Conservation (phyloP, 2,113 vertebrate species). For the Oncorhynchus masou region DNA sequence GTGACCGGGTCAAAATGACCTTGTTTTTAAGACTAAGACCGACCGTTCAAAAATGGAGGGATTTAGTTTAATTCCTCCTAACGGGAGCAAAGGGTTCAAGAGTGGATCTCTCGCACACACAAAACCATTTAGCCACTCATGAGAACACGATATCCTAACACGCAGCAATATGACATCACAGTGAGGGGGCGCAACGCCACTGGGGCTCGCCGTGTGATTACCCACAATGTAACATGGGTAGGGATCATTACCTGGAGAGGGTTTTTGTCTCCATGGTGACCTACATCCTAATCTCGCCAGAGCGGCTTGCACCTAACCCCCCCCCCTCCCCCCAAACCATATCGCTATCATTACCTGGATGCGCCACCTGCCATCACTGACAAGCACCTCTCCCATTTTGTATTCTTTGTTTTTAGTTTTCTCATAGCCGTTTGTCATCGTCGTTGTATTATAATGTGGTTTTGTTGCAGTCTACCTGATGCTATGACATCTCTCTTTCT, state of each 20-base stretch:
- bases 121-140: conserved; percentile 69
- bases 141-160: conserved; percentile 72
- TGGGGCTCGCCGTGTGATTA: conserved; percentile 80
- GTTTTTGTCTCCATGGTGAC: conserved; percentile 78
- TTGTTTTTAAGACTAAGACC: conserved; percentile 62
- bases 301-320: conserved; percentile 81
- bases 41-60: conserved; percentile 57
- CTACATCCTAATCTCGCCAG: conserved; percentile 71
- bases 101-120: conserved; percentile 50
- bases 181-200: conserved; percentile 86
- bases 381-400: conserved; percentile 42
- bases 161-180: conserved; percentile 96
- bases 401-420: conserved; percentile 58
- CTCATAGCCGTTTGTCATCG: conserved; percentile 66
- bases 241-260: conserved; percentile 78
- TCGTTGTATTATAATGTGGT: conserved; percentile 47
- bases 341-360: conserved; percentile 36
- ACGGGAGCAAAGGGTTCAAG: conserved; percentile 45
- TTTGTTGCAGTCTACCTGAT: conserved; percentile 28
- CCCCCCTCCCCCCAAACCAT: conserved; percentile 62
- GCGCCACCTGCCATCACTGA: conserved; percentile 57
- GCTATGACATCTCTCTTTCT: conserved; percentile 96
- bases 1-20: conserved; percentile 61
- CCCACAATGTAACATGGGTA: conserved; percentile 82
- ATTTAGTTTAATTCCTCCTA: conserved; percentile 50